Conservation (phyloP, 2,888 invertebrate genomes). For the Elgonia sp. region DNA sequence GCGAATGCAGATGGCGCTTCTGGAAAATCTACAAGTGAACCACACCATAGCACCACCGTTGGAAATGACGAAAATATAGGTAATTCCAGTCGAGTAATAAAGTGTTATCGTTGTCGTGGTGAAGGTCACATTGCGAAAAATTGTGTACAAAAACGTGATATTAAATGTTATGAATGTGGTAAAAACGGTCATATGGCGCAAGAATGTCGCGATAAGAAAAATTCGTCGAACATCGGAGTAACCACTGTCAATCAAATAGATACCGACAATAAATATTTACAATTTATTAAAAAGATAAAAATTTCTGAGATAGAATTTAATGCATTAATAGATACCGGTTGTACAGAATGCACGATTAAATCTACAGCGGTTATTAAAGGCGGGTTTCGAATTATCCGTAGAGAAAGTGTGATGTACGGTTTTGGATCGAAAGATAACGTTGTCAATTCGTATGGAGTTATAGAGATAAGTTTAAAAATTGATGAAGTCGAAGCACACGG, state of each 20-base stretch:
- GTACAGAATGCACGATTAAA: conserved; percentile 36
- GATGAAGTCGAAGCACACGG: too few relatives aligned
- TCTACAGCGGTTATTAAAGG: conserved; percentile 6
- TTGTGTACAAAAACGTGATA: conserved; percentile 27
- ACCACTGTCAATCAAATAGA: conserved; percentile 8
- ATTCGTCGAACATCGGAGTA: background rate
- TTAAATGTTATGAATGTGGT: conserved; percentile 36
- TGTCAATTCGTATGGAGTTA: conserved; percentile 60
- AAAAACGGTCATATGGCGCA: conserved; percentile 18
- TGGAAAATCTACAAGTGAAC: too few relatives aligned
- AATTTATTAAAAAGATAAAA: conserved; percentile 27
- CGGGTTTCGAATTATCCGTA: background rate
- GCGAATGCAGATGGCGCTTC: background rate
- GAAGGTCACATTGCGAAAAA: conserved; percentile 32
- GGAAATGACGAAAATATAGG: background rate
- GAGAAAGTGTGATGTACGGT: conserved; percentile 20
- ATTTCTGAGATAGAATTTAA: background rate
- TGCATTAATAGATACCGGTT: conserved; percentile 37
- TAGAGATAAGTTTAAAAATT: conserved; percentile 19
- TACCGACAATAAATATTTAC: conserved; percentile 10
- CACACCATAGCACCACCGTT: background rate
- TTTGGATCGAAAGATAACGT: conserved; percentile 27
- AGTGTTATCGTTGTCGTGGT: conserved; percentile 30
- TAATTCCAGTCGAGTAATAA: background rate
- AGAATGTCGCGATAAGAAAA: background rate